Evolutionary conservation across 2,113 vertebrate genomes (phyloP).

Genomic region (Odocoileus virginianus): DNA sequence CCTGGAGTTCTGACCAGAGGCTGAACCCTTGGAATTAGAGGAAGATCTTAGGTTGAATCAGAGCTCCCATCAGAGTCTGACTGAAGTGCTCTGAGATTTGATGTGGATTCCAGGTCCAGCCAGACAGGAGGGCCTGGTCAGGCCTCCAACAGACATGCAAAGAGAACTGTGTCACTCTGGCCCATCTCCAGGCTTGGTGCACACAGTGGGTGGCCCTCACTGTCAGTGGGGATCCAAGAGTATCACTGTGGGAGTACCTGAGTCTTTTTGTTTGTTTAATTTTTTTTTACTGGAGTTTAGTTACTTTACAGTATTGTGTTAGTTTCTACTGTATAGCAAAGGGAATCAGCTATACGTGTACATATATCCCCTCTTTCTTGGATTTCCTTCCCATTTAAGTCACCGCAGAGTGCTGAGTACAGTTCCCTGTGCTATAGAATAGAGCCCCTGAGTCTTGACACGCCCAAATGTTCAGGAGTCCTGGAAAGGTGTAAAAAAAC

Average conservation of each 20-base stretch:
- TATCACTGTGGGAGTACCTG: background rate
- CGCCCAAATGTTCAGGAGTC: background rate
- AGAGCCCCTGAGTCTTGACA: background rate
- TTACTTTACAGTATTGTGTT: background rate
- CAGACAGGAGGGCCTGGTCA: background rate
- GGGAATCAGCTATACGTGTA: background rate
- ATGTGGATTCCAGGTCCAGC: background rate
- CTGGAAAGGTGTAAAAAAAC: background rate
- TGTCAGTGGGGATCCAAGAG: background rate
- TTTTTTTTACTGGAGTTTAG: background rate
- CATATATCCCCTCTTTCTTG: background rate
- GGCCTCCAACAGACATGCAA: background rate
- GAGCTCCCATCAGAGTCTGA: background rate
- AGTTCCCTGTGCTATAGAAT: background rate
- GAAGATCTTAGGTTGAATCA: background rate
- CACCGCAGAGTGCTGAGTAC: background rate
- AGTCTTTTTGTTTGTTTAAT: background rate
- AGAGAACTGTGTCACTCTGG: background rate
- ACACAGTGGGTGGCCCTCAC: background rate
- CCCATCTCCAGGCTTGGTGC: background rate
- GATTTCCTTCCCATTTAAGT: background rate
- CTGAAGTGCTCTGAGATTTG: background rate
- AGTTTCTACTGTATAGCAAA: background rate
- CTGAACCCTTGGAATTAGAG: background rate
- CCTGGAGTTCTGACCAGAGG: background rate